Base-by-base conservation (phyloP, 2,113 vertebrate species). In the Chrysochloris asiatica region DNA sequence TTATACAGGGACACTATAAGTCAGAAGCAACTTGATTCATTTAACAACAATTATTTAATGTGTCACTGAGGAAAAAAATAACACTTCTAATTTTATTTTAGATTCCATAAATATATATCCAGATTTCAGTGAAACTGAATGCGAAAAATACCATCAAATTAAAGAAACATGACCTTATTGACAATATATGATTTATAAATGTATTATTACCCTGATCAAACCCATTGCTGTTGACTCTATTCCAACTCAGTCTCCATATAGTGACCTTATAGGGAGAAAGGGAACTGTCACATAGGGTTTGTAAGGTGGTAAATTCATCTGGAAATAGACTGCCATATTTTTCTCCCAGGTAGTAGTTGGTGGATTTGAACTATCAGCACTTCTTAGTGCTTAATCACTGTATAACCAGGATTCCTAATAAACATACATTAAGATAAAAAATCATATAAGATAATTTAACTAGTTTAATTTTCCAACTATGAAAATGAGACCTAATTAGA, bases 21-120 rank as follows among this genome's bases (percentile, higher is more conserved):
- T 59, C n/a, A 61, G 41, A 41, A 4, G 38, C 43, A 67, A 71
- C 24, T 48, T 43, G 43, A 41, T 72, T 10, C n/a, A n/a, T n/a
- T n/a, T n/a, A n/a, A n/a, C n/a, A n/a, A n/a, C n/a, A n/a, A n/a
- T n/a, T n/a, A n/a, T n/a, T n/a, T n/a, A n/a, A n/a, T n/a, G n/a
- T n/a, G n/a, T n/a, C n/a, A n/a, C n/a, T n/a, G n/a, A n/a, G n/a
- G n/a, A n/a, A n/a, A n/a, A n/a, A n/a, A n/a, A n/a, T n/a, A n/a
- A n/a, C n/a, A n/a, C n/a, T n/a, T n/a, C n/a, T 2, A 54, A 50
- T 92, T 77, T 86, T 80, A 72, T 47, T 93, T 86, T 84, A 87
- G 7, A 81, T 50, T 16, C 11, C 21, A 21, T 78, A 1, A 28
- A 54, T 33, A n/a, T 41, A 30, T 91, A 16, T 72, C 6, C 9